phyloP scores from a whole-genome alignment of 2,113 vertebrate genomes.

The Ahaetulla prasina region DNA sequence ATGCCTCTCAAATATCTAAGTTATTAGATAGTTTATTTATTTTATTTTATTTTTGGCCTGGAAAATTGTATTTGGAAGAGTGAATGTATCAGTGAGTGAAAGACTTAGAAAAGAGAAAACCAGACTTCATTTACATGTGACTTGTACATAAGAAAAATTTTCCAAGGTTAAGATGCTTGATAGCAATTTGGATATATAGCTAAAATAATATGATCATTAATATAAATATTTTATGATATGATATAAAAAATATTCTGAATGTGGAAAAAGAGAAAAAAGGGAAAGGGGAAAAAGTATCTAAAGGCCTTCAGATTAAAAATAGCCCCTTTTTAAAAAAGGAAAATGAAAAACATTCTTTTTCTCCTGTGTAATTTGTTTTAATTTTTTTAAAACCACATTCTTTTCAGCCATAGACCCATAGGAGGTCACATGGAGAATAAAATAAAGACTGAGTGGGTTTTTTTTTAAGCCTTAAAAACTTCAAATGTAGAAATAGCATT shows the following conservation, averaged over 20 bases:
- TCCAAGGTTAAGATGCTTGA: neutral
- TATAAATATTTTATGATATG: neutral
- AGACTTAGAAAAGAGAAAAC: neutral
- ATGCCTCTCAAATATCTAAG: neutral
- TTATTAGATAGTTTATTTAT: neutral
- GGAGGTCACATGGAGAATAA: conserved; percentile 25
- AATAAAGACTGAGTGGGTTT: conserved; percentile 41
- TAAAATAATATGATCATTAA: neutral
- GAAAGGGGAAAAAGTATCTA: neutral
- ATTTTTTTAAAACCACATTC: conserved; percentile 24
- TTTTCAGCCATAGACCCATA: conserved; percentile 20
- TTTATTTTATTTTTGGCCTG: neutral
- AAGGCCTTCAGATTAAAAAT: conserved; percentile 12
- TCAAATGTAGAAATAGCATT: rapidly evolving
- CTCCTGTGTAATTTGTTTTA: neutral
- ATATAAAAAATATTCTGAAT: conserved; percentile 19
- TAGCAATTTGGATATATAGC: neutral
- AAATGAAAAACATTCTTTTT: conserved; percentile 1
- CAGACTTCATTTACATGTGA: neutral
- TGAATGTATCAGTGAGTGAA: rapidly evolving
- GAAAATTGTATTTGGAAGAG: neutral
- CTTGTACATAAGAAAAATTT: neutral
- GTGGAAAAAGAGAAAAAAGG: rapidly evolving
- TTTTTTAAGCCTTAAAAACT: neutral
- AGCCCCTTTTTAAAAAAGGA: neutral